Evolutionary conservation across 2,888 invertebrate genomes (phyloP).

Genomic region (Cecidostiba fungosa): DNA sequence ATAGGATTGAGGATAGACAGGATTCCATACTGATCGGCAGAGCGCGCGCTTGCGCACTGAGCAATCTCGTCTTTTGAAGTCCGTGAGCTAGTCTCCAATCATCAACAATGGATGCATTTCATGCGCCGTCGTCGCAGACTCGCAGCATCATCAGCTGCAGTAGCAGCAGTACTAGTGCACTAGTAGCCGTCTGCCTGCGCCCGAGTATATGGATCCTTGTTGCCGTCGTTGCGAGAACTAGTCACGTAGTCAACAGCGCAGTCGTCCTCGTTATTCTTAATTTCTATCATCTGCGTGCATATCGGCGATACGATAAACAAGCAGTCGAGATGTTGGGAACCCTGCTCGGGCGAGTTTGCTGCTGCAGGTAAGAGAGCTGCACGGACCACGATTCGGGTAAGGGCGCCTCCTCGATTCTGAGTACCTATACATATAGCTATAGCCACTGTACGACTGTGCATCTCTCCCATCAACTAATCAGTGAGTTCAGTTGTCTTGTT

Average conservation of each 20-base stretch:
- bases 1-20: too few species aligned
- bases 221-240: not conserved
- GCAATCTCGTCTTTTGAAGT: too few species aligned
- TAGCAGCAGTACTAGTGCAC: too few species aligned
- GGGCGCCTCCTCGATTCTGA: not conserved
- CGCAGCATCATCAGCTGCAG: not conserved
- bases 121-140: not conserved
- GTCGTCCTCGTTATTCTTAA: too few species aligned
- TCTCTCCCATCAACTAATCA: not conserved
- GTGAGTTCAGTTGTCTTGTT: too few species aligned
- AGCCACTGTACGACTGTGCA: too few species aligned
- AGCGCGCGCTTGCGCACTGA: too few species aligned
- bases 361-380: not conserved
- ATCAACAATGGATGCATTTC: not conserved
- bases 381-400: too few species aligned
- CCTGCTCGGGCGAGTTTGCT: not conserved
- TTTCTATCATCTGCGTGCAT: too few species aligned
- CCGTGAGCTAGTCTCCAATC: not conserved
- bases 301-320: not conserved
- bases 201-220: not conserved
- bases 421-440: not conserved
- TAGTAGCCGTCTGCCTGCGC: not conserved
- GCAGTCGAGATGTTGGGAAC: not conserved
- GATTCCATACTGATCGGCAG: too few species aligned
- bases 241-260: not conserved